These are phyloP conservation scores for Heliocidaris tuberculata DNA, from an alignment of 35 echinoderm and acorn worm species.

Conservation along the genomic window DNA sequence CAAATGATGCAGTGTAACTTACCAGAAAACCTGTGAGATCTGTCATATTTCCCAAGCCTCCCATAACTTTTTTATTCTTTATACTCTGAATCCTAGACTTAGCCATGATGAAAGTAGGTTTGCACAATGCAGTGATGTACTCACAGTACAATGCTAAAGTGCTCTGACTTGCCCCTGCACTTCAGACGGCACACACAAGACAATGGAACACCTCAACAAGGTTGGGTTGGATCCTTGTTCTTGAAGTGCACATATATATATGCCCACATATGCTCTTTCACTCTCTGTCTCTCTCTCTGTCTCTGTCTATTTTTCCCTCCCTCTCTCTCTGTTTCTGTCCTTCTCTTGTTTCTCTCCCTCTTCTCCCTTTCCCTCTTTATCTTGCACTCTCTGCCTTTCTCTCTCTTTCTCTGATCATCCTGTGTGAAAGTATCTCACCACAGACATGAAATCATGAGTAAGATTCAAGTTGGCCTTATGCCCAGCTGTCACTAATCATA, in stretches of 20 bases:
- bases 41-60: constrained; percentile 9
- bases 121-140: background rate
- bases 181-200: background rate
- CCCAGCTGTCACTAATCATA: background rate
- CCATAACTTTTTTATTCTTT: background rate
- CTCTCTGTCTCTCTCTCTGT: background rate
- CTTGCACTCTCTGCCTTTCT: background rate
- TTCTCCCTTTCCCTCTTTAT: background rate
- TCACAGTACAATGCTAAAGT: background rate
- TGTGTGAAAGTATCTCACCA: background rate
- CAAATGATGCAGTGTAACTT: background rate
- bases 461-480: background rate
- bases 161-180: background rate
- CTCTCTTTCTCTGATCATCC: background rate
- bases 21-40: background rate
- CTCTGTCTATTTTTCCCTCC: background rate
- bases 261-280: background rate
- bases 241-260: no score
- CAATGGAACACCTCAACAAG: background rate
- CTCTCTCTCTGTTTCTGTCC: background rate
- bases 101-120: background rate
- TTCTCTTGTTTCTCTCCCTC: no score
- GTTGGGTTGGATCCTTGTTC: background rate
- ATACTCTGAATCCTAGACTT: background rate
- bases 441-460: background rate